Percentiles rank a stretch among this genome's conserved stretches.
These are phyloP conservation scores for Gnathonemus longibarbis DNA, from an alignment of 2,113 vertebrate species.

Conservation along the genomic window DNA sequence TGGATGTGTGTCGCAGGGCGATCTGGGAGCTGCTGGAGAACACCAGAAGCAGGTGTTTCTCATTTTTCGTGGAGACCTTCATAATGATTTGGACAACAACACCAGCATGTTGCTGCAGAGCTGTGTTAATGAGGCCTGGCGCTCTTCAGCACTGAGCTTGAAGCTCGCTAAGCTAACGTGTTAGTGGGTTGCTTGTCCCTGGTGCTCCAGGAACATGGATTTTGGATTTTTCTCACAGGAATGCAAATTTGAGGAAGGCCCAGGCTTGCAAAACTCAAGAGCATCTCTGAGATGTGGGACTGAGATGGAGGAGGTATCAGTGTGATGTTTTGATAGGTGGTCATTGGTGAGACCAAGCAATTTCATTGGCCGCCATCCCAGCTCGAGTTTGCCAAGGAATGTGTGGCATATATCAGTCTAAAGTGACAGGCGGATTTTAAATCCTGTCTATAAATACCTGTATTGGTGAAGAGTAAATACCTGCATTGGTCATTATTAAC, in stretches of 20 bases:
- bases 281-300: neutral
- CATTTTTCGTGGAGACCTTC: neutral
- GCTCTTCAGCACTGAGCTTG: neutral
- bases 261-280: neutral
- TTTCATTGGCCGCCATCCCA: neutral
- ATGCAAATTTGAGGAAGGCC: neutral
- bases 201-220: neutral
- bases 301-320: neutral
- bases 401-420: conserved; percentile 9
- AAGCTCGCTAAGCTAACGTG: neutral
- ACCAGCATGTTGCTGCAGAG: neutral
- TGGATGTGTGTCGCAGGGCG: neutral
- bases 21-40: neutral
- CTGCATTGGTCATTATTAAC: conserved; percentile 73
- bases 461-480: conserved; percentile 40
- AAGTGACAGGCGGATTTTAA: conserved; percentile 9
- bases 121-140: neutral
- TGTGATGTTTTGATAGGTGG: conserved; percentile 40
- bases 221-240: neutral
- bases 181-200: neutral
- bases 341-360: conserved; percentile 35
- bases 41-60: neutral
- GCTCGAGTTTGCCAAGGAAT: conserved; percentile 9
- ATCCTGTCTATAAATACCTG: conserved; percentile 22
- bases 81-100: neutral